Evolutionary conservation across 2,113 vertebrate species (phyloP).

Genomic region (Morone chrysops): DNA sequence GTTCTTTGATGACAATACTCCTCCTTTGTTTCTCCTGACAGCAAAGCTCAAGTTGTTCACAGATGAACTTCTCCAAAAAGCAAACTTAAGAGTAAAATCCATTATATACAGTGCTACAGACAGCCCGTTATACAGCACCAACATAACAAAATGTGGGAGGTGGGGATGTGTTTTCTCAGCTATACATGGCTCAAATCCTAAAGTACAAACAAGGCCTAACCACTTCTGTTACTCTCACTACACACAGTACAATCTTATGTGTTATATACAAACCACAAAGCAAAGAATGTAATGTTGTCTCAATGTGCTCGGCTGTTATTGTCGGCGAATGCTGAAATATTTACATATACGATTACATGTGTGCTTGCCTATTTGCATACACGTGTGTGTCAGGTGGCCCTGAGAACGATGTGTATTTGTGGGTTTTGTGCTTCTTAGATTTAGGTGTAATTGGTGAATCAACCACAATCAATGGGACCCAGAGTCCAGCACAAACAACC

Average conservation of each 20-base stretch:
- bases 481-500: constrained; percentile 22
- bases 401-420: constrained; percentile 76
- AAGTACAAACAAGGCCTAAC: constrained; percentile 58
- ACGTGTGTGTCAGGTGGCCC: constrained; percentile 74
- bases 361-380: constrained; percentile 47
- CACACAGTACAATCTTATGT: constrained; percentile 51
- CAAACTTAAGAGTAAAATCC: constrained; percentile 33
- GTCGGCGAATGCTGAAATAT: constrained; percentile 27
- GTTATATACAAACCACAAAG: constrained; percentile 41
- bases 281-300: constrained; percentile 30
- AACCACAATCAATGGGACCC: not conserved
- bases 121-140: constrained; percentile 60
- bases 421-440: constrained; percentile 79
- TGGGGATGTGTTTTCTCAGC: constrained; percentile 33
- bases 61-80: constrained; percentile 27
- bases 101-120: constrained; percentile 60
- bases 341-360: constrained; percentile 33
- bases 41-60: constrained; percentile 13
- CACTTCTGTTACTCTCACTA: constrained; percentile 41
- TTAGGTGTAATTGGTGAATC: constrained; percentile 5
- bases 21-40: constrained; percentile 12
- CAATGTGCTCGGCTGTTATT: constrained; percentile 48
- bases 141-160: constrained; percentile 6
- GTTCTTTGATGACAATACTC: constrained; percentile 13
- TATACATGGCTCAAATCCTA: constrained; percentile 72